phyloP scores from a whole-genome alignment of 1,140 invertebrate species.

The Mactra quadrangularis region DNA sequence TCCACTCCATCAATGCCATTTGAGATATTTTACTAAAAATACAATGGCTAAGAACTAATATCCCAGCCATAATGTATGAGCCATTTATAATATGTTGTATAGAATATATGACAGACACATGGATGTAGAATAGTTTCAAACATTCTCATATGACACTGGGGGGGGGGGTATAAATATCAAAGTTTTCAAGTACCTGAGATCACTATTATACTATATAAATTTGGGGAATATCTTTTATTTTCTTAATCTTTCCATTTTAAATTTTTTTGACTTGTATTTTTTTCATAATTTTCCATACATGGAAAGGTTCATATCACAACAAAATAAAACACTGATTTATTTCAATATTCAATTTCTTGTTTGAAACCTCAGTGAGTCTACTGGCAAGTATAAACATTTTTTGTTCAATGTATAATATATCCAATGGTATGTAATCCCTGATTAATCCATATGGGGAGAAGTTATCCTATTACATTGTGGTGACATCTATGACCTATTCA shows the following conservation, averaged over 20 bases:
- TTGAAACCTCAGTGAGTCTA: constrained; percentile 16
- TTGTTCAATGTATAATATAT: constrained; percentile 8
- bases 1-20: constrained; percentile 1
- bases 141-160: no score
- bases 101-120: neutral
- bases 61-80: neutral
- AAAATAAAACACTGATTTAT: neutral
- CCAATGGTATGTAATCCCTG: neutral
- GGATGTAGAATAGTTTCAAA: neutral
- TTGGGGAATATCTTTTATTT: neutral
- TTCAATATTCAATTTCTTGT: neutral
- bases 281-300: neutral
- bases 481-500: neutral
- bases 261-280: neutral
- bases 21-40: neutral
- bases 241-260: neutral
- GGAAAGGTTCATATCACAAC: constrained; percentile 28
- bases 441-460: neutral
- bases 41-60: neutral
- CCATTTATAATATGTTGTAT: neutral
- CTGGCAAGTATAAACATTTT: constrained; percentile 15
- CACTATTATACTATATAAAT: neutral
- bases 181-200: constrained; percentile 23
- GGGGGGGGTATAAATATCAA: no score
- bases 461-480: neutral